Base-by-base conservation (phyloP, 2,113 vertebrate species). In the Malaclemys terrapin region DNA sequence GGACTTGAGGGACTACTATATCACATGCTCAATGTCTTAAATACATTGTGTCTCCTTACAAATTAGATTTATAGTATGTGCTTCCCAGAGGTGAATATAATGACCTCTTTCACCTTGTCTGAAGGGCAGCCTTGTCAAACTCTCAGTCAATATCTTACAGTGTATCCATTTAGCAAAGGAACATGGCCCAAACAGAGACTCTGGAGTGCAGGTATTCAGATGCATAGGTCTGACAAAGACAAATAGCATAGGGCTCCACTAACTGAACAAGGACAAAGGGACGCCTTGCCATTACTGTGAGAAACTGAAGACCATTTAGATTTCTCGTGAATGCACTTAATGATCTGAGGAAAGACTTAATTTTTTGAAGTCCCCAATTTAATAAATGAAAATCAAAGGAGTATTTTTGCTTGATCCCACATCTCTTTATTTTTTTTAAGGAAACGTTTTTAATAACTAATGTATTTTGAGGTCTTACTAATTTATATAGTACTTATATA, bases 201-300 rank as follows among this genome's bases (percentile, higher is more conserved):
- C 92, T 5, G 13, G 97, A 98, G 97, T 96, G 94, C 97, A 96
- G 97, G 95, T 97, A 96, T 97, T 98, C 95, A 98, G 98, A 98
- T 97, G 96, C 95, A 97, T 47, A 59, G 91, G 79, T 97, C 96
- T 99, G 99, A 99, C 99, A 99, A 96, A 99, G 99, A 99, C 98
- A 98, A 98, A 99, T 99, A 98, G 97, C 98, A 95, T 95, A 75
- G 96, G 97, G 96, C 97, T 97, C 95, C 96, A 96, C 96, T 98
- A 97, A 95, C 94, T 3, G 95, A 98, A 97, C 98, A 99, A 99
- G 99, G 99, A 99, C 98, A 97, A 99, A 99, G 98, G 98, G 98
- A 99, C 98, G 84, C 78, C 88, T 76, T 94, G 94, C 95, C 95
- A 96, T 96, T 87, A 93, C 96, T 88, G 82, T 89, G 93, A 97